Evolutionary conservation across 35 echinoderm and acorn worm genomes (phyloP), one percentile per base, ranked within the genome.

Genomic region (Apostichopus japonicus): DNA sequence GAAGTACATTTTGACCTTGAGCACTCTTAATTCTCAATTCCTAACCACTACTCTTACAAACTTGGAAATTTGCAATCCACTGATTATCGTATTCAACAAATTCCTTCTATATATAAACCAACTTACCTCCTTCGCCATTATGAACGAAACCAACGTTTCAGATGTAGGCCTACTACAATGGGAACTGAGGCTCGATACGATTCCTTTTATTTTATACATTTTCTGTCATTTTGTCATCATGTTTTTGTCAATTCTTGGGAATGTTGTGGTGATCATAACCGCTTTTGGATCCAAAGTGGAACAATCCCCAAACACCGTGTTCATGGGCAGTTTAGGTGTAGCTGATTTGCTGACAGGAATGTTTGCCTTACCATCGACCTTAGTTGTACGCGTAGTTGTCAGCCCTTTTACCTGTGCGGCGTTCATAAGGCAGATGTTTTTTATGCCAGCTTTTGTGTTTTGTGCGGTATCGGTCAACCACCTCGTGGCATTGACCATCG

Each of bases 221-320:
- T 54, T 83, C 33, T 44, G 25, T 83, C 79, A 83, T 54, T 83
- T 52, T 17, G 14, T 83, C n/a, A 54, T 83, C 79, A n/a, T 83
- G 19, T 6, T 83, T 54, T 6, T 83, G 5, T 53, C 10, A 19
- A 14, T 83, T 19, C 54, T 83, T 54, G 79, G 79, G 1, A 83
- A 83, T 17, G 19, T 53, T 33, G 79, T 83, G 44, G 79, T 83
- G 15, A 83, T 83, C n/a, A 11, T 83, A 8, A 83, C 54, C 10
- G 54, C 51, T 55, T 83, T 83, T 83, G 54, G 52, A 7, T 17
- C 13, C 10, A 83, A 33, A 6, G n/a, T 83, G 33, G 79, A 44
- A 17, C 1, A 55, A 54, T 53, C 22, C n/a, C 15, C 79, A 8
- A 83, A 55, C 54, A 55, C 51, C 6, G 54, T 83, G 6, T 52